Evolutionary conservation across 2,888 invertebrate species (phyloP), one percentile per base, ranked within the genome.

Genomic region (Synergus gifuensis): DNA sequence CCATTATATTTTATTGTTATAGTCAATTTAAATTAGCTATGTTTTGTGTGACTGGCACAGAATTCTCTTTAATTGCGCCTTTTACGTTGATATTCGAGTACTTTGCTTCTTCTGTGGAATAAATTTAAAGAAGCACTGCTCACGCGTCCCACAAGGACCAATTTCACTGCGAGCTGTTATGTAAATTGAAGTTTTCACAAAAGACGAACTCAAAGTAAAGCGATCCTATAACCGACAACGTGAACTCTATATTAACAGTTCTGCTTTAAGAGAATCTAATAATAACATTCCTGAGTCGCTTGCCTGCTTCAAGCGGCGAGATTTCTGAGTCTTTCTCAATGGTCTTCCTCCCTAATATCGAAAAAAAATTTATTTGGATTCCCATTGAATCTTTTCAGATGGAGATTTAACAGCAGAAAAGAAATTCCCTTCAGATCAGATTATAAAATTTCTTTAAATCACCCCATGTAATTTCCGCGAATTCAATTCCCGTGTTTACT

Each of bases 171-270:
- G 49, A 73, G 73, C 49, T 73, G 36, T 73, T 73, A 73, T 73
- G 73, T 49, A 73, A 73, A 73, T 54, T 73, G 28, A 54, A 73
- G 54, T 73, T 73, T 54, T 73, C 73, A 73, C 54, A 73, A 73
- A 73, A 73, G 73, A 11, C 28, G 46, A 69, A 69, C 46, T 28
- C 16, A 54, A 73, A 73, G 73, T 49, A 73, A 54, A 73, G 54
- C 36, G 49, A 73, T 73, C 73, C n/a, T 69, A 16, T 49, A 73
- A 73, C 36, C 36, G 54, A 69, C 69, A 28, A 40, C 11, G 36
- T n/a, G 73, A 73, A 54, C 73, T 49, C 36, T 54, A 54, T 54
- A 73, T 73, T 36, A 73, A 73, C 49, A 54, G 73, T 54, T 54
- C n/a, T n/a, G 12, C 73, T 73, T 73, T 73, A 73, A 46, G 14